Evolutionary conservation across 2,113 vertebrate species (phyloP).

Genomic region (Gasterosteus aculeatus): DNA sequence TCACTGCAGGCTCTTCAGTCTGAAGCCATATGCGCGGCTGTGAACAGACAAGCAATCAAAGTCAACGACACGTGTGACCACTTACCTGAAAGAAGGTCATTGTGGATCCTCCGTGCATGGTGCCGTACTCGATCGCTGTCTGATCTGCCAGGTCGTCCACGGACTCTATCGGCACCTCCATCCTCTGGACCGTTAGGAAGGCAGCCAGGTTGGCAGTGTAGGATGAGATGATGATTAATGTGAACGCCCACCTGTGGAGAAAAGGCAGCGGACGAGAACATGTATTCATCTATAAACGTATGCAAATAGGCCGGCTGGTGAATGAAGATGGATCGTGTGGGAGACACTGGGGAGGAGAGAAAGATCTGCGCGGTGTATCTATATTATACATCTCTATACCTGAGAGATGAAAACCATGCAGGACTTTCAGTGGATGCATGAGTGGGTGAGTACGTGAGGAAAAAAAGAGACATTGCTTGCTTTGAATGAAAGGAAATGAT

Average conservation of each 20-base stretch:
- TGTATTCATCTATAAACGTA: slow-evolving; percentile 49
- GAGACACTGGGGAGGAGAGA: slow-evolving; percentile 34
- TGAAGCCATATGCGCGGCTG: slow-evolving; percentile 1
- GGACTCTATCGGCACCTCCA: slow-evolving; percentile 97
- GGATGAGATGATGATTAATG: slow-evolving; percentile 98
- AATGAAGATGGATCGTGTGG: slow-evolving; percentile 52
- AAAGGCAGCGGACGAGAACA: slow-evolving; percentile 40
- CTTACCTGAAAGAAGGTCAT: slow-evolving; percentile 99
- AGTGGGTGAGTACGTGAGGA: slow-evolving; percentile 28
- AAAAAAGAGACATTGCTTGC: slow-evolving; percentile 21
- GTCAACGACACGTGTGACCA: slow-evolving; percentile 18
- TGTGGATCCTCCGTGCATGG: slow-evolving; percentile 97
- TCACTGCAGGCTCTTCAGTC: slow-evolving; percentile 29
- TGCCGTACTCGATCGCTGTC: slow-evolving; percentile 96
- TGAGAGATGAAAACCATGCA: slow-evolving; percentile 40
- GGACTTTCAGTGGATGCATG: slow-evolving; percentile 47
- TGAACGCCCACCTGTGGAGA: slow-evolving; percentile 94
- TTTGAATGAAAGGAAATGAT: slow-evolving; percentile 35
- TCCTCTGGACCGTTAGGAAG: slow-evolving; percentile 95
- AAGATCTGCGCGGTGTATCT: slow-evolving; percentile 13
- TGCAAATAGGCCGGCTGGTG: slow-evolving; percentile 39
- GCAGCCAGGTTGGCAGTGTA: slow-evolving; percentile 98
- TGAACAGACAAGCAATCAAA: slow-evolving; percentile 31
- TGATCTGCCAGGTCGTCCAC: slow-evolving; percentile 98
- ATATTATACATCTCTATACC: slow-evolving; percentile 15